A percentile compares a stretch with the other conserved stretches of the same genome.
These are phyloP conservation scores for Halocaridina rubra DNA, from an alignment of 2,888 invertebrate species.

Conservation along the genomic window DNA sequence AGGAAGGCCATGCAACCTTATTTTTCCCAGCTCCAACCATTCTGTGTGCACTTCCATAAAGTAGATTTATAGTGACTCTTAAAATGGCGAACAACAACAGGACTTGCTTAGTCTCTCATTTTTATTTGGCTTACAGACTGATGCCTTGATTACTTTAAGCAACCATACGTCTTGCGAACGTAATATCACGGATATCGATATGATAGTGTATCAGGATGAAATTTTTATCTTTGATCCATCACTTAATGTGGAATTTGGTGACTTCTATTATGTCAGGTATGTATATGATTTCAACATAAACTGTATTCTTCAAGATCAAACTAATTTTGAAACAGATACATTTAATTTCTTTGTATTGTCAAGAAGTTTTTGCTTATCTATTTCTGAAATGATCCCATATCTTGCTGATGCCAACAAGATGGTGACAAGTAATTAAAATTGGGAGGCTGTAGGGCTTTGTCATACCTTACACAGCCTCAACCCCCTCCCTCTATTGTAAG, in stretches of 20 bases:
- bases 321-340: not conserved
- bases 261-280: constrained; percentile 46
- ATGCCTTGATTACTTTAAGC: not conserved
- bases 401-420: not conserved
- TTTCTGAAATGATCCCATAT: not conserved
- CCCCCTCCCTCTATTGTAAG: too few relatives aligned
- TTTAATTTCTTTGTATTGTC: not conserved
- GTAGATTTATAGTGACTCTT: too few relatives aligned
- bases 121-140: not conserved
- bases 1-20: too few relatives aligned
- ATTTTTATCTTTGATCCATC: not conserved
- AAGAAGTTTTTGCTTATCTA: not conserved
- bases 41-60: too few relatives aligned
- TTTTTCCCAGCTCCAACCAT: too few relatives aligned
- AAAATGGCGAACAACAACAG: too few relatives aligned
- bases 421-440: too few relatives aligned
- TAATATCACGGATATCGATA: not conserved
- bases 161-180: not conserved
- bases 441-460: too few relatives aligned
- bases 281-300: not conserved
- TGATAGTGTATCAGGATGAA: not conserved
- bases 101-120: too few relatives aligned
- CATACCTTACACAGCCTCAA: too few relatives aligned
- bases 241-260: constrained; percentile 29
- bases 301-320: too few relatives aligned